These are phyloP conservation scores for Osedax frankpressi DNA, from an alignment of 2,888 invertebrate genomes.

Conservation along the genomic window DNA sequence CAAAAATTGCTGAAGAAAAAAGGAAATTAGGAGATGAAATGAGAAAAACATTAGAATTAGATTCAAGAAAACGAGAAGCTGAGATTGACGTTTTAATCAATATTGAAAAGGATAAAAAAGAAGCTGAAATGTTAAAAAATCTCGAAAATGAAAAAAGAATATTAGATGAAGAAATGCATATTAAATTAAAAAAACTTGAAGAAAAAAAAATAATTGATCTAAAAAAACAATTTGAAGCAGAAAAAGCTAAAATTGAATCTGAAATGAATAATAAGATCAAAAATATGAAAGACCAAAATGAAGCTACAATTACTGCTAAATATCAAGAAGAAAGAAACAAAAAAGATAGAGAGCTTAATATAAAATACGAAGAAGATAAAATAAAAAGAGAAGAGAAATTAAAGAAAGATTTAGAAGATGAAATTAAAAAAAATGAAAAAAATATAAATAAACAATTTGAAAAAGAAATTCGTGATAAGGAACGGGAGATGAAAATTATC, in stretches of 20 bases:
- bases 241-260: neutral
- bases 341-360: neutral
- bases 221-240: neutral
- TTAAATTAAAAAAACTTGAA: neutral
- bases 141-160: neutral
- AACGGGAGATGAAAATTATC: neutral
- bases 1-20: neutral
- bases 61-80: neutral
- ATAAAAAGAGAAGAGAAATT: neutral
- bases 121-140: neutral
- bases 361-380: neutral
- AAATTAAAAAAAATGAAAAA: neutral
- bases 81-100: neutral
- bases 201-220: neutral
- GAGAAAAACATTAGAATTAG: neutral
- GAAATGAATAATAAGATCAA: neutral
- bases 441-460: neutral
- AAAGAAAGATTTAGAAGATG: neutral
- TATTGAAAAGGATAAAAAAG: neutral
- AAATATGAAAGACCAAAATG: neutral
- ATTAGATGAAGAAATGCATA: neutral
- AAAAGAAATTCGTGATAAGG: slow-evolving; percentile 9
- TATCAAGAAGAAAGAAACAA: neutral
- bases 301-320: neutral
- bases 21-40: neutral